phyloP scores from a whole-genome alignment of 2,113 vertebrate genomes.

The Polypterus bichir region DNA sequence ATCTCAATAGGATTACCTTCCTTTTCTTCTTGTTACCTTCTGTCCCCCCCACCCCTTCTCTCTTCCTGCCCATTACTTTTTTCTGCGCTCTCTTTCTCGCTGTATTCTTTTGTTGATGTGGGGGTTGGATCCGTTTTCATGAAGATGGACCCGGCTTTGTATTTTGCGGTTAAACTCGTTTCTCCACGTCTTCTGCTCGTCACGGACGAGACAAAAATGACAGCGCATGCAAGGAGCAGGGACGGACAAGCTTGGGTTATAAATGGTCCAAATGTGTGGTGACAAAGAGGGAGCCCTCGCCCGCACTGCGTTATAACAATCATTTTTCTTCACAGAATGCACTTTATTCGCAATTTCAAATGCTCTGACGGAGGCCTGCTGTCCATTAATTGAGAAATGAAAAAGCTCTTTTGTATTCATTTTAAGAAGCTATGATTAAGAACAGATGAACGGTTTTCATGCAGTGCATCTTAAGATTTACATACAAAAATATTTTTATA shows the following conservation, averaged over 20 bases:
- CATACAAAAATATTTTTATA: neutral
- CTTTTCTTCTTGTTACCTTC: neutral
- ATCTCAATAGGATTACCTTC: conserved; percentile 44
- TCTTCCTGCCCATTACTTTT: conserved; percentile 23
- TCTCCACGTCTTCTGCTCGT: conserved; percentile 37
- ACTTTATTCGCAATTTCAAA: too few relatives aligned
- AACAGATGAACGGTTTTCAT: neutral
- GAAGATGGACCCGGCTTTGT: conserved; percentile 26
- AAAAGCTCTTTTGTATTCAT: neutral
- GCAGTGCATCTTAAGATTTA: neutral
- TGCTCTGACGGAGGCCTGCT: neutral
- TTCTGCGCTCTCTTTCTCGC: conserved; percentile 28
- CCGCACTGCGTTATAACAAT: too few relatives aligned
- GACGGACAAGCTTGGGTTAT: neutral
- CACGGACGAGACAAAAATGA: conserved; percentile 21
- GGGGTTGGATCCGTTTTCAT: conserved; percentile 31
- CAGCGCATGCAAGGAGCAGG: neutral
- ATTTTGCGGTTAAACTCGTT: conserved; percentile 37
- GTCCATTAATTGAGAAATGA: neutral
- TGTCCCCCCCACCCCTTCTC: conserved; percentile 11
- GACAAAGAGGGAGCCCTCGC: neutral
- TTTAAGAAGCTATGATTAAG: neutral
- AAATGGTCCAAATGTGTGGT: neutral
- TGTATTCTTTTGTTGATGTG: conserved; percentile 35
- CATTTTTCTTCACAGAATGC: too few relatives aligned